Conservation (phyloP, 2,888 invertebrate genomes). For the Drosophila quinaria region DNA sequence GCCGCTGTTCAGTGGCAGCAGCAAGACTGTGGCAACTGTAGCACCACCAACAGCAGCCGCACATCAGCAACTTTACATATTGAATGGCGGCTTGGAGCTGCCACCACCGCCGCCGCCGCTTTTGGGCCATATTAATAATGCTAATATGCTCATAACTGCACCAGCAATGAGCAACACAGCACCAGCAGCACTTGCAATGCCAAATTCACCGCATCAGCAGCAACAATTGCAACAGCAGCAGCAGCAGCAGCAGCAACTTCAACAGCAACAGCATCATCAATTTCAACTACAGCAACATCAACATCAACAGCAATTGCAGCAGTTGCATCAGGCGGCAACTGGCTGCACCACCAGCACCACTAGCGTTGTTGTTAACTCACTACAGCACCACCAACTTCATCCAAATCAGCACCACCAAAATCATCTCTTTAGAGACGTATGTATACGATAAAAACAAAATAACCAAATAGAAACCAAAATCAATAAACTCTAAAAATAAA, state of each 20-base stretch:
- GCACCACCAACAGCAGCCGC: slow-evolving; percentile 49
- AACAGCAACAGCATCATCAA: slow-evolving; percentile 52
- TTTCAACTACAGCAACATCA: slow-evolving; percentile 36
- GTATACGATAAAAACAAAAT: slow-evolving; percentile 72
- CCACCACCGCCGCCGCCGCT: slow-evolving; percentile 39
- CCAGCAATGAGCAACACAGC: slow-evolving; percentile 58
- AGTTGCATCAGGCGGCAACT: slow-evolving; percentile 70
- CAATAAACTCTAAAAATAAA: slow-evolving; percentile 10
- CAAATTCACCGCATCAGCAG: slow-evolving; percentile 51
- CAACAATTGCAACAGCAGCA: slow-evolving; percentile 53
- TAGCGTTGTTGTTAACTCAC: slow-evolving; percentile 86
- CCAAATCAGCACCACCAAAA: slow-evolving; percentile 86
- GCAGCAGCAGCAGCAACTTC: slow-evolving; percentile 44
- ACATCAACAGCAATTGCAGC: slow-evolving; percentile 68
- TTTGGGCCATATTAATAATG: slow-evolving; percentile 45
- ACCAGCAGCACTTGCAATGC: slow-evolving; percentile 30
- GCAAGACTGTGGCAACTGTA: slow-evolving; percentile 31
- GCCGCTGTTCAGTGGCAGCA: slow-evolving; percentile 39
- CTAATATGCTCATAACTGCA: slow-evolving; percentile 55
- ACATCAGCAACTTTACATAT: slow-evolving; percentile 73
- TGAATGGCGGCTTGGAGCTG: slow-evolving; percentile 70
- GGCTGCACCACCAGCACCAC: slow-evolving; percentile 83
- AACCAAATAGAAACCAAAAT: slow-evolving; percentile 11
- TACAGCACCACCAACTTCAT: slow-evolving; percentile 86
- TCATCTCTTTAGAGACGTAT: slow-evolving; percentile 86